Conservation (phyloP, 2,797 vertebrate species). For the Avahi laniger region DNA sequence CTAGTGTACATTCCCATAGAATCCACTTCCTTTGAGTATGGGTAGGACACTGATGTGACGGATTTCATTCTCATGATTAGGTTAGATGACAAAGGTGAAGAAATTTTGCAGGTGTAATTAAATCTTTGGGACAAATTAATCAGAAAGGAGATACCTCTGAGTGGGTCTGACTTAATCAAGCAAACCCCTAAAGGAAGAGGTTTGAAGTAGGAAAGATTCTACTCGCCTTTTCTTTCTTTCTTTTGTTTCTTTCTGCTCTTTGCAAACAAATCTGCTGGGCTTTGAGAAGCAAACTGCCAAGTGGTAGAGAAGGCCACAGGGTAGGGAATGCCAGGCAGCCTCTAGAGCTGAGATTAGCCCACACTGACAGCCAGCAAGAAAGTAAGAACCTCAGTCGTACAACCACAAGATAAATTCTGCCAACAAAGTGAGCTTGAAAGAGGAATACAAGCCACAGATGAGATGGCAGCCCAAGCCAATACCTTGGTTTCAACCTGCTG, state of each 20-base stretch:
- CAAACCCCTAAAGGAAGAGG: neutral
- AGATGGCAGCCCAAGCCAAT: neutral
- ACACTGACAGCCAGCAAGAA: neutral
- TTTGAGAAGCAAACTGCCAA: neutral
- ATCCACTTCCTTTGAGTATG: neutral
- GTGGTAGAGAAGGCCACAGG: neutral
- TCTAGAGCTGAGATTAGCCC: neutral
- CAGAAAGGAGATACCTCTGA: constrained; percentile 32
- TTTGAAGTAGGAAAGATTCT: neutral
- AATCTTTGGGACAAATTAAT: constrained; percentile 38
- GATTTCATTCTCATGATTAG: neutral
- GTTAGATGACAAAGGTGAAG: constrained; percentile 5
- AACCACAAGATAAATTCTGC: neutral
- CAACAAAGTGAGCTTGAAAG: neutral
- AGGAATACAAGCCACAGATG: neutral
- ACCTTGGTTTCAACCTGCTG: neutral
- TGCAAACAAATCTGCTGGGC: neutral
- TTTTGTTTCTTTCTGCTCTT: neutral
- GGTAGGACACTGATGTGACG: neutral
- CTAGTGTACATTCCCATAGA: no score
- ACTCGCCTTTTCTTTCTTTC: neutral
- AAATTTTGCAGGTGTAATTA: constrained; percentile 48
- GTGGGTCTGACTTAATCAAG: neutral
- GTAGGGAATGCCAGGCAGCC: neutral
- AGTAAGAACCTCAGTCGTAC: neutral